phyloP scores from a whole-genome alignment of 1,140 invertebrate genomes.

The Lanistes nyassanus region DNA sequence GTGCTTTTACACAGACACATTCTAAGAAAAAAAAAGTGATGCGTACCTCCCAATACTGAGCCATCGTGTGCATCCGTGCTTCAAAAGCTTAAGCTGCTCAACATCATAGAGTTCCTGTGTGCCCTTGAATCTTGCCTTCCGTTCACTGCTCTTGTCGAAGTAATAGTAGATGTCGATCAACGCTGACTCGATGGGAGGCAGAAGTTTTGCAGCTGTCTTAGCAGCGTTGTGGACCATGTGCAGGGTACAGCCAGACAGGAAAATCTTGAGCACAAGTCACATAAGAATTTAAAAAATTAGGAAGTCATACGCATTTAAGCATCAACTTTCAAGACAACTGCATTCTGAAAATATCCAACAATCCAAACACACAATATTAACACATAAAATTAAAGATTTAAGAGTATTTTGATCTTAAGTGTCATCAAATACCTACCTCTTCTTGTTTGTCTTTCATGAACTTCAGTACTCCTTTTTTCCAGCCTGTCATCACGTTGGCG shows the following conservation, averaged over 20 bases:
- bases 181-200: constrained; percentile 28
- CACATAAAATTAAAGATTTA: constrained; percentile 11
- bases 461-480: constrained; percentile 32
- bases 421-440: constrained; percentile 1
- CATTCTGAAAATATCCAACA: constrained; percentile 14
- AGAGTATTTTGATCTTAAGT: too few species aligned
- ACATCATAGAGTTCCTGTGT: constrained; percentile 31
- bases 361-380: constrained; percentile 25
- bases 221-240: constrained; percentile 34
- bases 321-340: background rate
- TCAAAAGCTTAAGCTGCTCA: constrained; percentile 33
- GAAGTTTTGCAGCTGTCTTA: constrained; percentile 24
- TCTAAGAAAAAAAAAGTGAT: constrained; percentile 11
- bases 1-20: background rate
- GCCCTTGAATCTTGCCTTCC: constrained; percentile 22
- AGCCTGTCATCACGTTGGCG: constrained; percentile 38
- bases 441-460: constrained; percentile 30
- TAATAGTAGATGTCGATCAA: constrained; percentile 40
- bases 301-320: background rate
- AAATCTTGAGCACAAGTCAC: background rate
- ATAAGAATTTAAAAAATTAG: background rate
- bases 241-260: constrained; percentile 15
- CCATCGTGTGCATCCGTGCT: constrained; percentile 45
- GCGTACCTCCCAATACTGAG: constrained; percentile 40
- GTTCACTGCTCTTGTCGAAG: constrained; percentile 38